Percentiles rank a stretch among this genome's conserved stretches.
These are phyloP conservation scores for Maconellicoccus hirsutus DNA, from an alignment of 1,140 invertebrate genomes.

Conservation along the genomic window DNA sequence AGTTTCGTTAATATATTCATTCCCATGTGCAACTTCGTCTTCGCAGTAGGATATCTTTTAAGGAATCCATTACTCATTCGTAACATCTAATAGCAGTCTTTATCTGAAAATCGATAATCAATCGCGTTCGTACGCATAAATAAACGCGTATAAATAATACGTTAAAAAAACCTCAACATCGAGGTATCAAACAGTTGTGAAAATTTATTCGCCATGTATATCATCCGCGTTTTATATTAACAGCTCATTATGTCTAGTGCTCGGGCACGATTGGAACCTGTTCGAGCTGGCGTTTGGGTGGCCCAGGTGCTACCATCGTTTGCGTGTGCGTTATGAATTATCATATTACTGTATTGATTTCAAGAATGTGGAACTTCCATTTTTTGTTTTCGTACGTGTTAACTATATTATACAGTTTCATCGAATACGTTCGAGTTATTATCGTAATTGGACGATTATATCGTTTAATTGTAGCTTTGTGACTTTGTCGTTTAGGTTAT, in stretches of 20 bases:
- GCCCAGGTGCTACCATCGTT: not conserved
- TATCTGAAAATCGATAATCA: not conserved
- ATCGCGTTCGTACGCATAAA: not conserved
- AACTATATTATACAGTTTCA: no score
- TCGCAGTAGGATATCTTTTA: no score
- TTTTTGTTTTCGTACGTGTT: not conserved
- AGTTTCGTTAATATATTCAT: no score
- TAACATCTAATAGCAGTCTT: no score
- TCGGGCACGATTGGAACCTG: constrained; percentile 1
- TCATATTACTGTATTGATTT: not conserved
- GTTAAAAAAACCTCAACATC: not conserved
- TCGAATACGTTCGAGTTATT: no score
- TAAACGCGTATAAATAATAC: not conserved
- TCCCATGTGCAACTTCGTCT: no score
- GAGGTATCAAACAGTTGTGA: not conserved
- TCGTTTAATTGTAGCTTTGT: no score
- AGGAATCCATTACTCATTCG: no score
- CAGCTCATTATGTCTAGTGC: not conserved
- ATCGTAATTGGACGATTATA: no score
- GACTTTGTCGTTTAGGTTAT: no score
- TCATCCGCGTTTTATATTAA: not conserved
- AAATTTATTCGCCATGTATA: not conserved
- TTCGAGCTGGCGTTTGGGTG: not conserved
- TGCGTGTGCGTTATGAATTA: constrained; percentile 7
- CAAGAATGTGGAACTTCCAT: not conserved